Conservation (phyloP, 2,113 vertebrate genomes). For the Chrysemys picta region DNA sequence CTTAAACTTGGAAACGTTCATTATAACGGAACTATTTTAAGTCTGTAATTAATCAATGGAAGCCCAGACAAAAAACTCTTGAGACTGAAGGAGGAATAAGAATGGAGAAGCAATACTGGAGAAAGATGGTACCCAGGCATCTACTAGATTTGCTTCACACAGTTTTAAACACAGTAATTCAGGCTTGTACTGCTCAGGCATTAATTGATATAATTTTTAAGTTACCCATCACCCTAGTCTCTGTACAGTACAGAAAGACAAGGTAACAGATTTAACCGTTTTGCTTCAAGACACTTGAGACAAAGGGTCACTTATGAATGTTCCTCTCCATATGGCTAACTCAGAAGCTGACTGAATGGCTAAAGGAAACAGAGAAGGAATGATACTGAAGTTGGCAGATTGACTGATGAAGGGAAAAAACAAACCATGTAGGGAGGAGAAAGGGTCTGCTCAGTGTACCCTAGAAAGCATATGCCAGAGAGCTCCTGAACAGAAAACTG, state of each 20-base stretch:
- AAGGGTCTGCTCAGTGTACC: constrained; percentile 46
- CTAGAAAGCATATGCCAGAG: constrained; percentile 47
- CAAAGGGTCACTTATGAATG: constrained; percentile 37
- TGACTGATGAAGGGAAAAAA: constrained; percentile 57
- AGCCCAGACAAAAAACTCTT: constrained; percentile 26
- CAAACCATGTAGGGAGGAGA: constrained; percentile 62
- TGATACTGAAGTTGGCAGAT: constrained; percentile 63
- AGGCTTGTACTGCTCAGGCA: background rate
- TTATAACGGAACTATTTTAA: background rate
- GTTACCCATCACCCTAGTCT: background rate
- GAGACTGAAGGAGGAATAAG: constrained; percentile 13
- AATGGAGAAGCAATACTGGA: constrained; percentile 25
- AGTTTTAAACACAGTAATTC: background rate
- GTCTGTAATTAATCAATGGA: constrained; percentile 4
- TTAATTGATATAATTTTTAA: background rate
- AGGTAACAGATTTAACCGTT: constrained; percentile 31
- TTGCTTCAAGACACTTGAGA: constrained; percentile 39
- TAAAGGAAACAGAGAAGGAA: constrained; percentile 41
- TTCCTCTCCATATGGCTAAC: constrained; percentile 34
- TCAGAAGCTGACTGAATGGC: background rate
- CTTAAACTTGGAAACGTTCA: background rate
- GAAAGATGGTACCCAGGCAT: background rate
- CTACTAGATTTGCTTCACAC: background rate
- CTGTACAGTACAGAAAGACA: constrained; percentile 30
- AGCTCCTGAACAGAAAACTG: constrained; percentile 13